Evolutionary conservation across 2,113 vertebrate species (phyloP), one percentile per base, ranked within the genome.

Genomic region (Syngnathus typhle): DNA sequence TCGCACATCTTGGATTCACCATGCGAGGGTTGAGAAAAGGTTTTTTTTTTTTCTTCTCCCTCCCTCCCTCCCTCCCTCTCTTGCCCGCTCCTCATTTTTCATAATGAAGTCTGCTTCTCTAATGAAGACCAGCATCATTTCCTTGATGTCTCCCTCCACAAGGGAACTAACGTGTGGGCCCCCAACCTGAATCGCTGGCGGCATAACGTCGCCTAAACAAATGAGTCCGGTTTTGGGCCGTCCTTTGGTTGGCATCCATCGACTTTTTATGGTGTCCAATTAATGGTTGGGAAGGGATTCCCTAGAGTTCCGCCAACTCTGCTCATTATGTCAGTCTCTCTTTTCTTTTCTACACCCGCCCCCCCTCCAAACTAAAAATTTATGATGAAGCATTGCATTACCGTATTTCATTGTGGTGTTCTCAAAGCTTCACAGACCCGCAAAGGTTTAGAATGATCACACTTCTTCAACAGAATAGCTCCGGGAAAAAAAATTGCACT

Each of bases 81-180:
- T 49, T 6, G 5, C 23, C 23, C 3, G 0, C 12, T 39, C 12
- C 12, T 54, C 52, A 54, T 52, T 62, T 49, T 60, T 76, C 71
- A 15, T 11, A 84, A 88, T 85, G 85, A 87, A 84, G 70, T 61
- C 63, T 55, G 61, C 68, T 76, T 61, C 69, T 77, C 69, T 83
- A 87, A 87, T 84, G 79, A 83, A 87, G 84, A 84, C 84, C 79
- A 82, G 70, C 74, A 67, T 72, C 79, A 82, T 77, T 76, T 86
- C 82, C 81, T 88, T 89, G 82, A 88, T 87, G 84, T 85, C 60
- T 83, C 72, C 59, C 76, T 84, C 73, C 75, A 86, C 88, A 86
- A 84, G 80, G 71, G 72, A 82, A 71, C 68, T 56, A 39, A 71
- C 32, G 67, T 71, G 74, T 19, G 46, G 60, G 27, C 27, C 77